Evolutionary conservation across 2,113 vertebrate genomes (phyloP).

Genomic region (Dunckerocampus dactyliophorus): DNA sequence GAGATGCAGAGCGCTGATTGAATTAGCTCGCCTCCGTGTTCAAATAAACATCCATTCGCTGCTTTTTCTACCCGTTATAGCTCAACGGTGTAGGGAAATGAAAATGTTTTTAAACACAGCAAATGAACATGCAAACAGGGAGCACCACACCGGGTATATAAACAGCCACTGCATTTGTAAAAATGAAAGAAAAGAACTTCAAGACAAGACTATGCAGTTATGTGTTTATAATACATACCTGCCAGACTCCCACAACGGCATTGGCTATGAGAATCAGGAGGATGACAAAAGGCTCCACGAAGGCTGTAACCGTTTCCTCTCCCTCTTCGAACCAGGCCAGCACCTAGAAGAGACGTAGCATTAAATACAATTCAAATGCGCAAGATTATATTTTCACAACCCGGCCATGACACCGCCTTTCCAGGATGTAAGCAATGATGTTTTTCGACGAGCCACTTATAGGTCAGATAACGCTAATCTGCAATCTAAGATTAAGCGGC

Average conservation of each 20-base stretch:
- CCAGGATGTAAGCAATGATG: too few relatives aligned
- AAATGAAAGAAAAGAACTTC: background rate
- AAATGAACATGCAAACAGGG: background rate
- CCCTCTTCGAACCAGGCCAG: constrained; percentile 99
- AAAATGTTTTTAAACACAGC: background rate
- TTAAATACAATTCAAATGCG: background rate
- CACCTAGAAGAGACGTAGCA: constrained; percentile 68
- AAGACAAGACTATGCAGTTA: background rate
- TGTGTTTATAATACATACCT: constrained; percentile 75
- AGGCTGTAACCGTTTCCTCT: constrained; percentile 95
- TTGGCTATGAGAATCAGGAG: constrained; percentile 97
- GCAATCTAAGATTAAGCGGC: background rate
- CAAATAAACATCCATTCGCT: background rate
- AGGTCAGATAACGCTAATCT: background rate
- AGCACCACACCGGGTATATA: background rate
- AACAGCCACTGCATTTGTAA: too few relatives aligned
- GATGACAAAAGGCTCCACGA: constrained; percentile 98
- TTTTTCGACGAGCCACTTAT: background rate
- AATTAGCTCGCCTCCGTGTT: background rate
- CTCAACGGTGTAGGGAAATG: background rate
- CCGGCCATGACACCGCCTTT: too few relatives aligned
- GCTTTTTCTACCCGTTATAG: background rate
- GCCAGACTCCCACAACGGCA: constrained; percentile 97
- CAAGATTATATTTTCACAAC: too few relatives aligned
- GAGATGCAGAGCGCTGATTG: background rate